Conservation (phyloP, 2,113 vertebrate genomes). For the Accipiter virgatus region DNA sequence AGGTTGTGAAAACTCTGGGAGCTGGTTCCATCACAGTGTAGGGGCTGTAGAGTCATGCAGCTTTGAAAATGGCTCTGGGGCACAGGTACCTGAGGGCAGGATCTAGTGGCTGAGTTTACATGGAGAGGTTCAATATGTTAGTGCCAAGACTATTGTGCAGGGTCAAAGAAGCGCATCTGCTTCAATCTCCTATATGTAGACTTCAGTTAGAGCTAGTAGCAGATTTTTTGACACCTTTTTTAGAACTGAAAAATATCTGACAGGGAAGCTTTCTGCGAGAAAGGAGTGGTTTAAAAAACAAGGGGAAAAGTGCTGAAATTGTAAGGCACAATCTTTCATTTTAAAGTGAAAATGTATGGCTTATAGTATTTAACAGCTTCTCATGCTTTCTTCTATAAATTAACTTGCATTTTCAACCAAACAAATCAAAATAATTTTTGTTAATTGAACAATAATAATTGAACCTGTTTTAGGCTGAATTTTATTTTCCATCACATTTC, state of each 20-base stretch:
- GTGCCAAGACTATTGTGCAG: neutral
- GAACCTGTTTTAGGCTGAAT: neutral
- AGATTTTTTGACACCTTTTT: neutral
- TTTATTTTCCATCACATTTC: neutral
- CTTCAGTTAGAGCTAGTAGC: neutral
- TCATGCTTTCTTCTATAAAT: neutral
- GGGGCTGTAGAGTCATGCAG: neutral
- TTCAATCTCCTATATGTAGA: neutral
- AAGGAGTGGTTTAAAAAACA: neutral
- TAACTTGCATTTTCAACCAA: neutral
- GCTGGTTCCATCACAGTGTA: neutral
- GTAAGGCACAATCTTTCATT: neutral
- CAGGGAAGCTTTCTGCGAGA: neutral
- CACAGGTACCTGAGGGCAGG: accelerated
- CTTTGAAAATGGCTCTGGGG: neutral
- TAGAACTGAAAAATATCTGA: neutral
- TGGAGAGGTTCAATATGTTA: neutral
- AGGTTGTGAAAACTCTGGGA: neutral
- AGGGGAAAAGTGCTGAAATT: neutral
- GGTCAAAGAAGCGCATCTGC: neutral
- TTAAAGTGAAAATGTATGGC: neutral
- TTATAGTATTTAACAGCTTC: neutral
- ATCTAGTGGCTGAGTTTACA: accelerated
- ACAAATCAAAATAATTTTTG: neutral
- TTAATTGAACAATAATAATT: neutral